phyloP scores from a whole-genome alignment of 2,113 vertebrate genomes.

The Macroglossus sobrinus region DNA sequence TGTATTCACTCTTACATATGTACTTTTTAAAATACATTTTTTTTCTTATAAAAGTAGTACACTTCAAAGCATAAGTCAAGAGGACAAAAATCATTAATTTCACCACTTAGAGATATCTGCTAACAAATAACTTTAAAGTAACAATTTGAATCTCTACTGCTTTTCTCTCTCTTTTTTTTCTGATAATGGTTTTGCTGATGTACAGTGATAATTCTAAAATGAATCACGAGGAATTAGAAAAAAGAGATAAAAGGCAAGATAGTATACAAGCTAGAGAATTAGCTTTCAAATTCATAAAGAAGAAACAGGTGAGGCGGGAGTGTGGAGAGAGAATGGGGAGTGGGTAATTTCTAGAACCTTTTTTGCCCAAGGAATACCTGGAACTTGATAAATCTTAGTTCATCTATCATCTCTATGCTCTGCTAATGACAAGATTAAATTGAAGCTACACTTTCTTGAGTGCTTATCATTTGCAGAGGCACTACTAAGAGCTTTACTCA shows the following conservation, averaged over 20 bases:
- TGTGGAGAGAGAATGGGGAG: neutral
- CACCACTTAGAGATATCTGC: neutral
- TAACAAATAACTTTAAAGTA: constrained; percentile 29
- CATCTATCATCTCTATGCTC: constrained; percentile 53
- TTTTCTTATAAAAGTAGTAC: neutral
- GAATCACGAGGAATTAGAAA: constrained; percentile 10
- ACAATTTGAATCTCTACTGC: constrained; percentile 17
- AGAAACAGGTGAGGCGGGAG: neutral
- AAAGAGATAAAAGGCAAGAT: neutral
- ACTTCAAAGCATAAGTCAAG: neutral
- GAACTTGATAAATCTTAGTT: constrained; percentile 62
- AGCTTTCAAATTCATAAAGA: constrained; percentile 32
- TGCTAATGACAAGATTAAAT: constrained; percentile 65
- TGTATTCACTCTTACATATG: neutral
- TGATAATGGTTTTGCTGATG: neutral
- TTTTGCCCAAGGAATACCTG: constrained; percentile 46
- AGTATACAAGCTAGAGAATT: neutral
- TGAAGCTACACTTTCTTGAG: constrained; percentile 47
- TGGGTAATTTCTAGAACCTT: constrained; percentile 45
- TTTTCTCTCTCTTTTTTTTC: neutral
- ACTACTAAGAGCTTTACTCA: constrained; percentile 54
- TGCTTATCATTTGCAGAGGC: constrained; percentile 44
- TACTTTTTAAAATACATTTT: neutral
- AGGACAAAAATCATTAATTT: constrained; percentile 23
- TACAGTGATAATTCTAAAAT: constrained; percentile 10